Evolutionary conservation across 2,797 vertebrate species (phyloP), one percentile per base, ranked within the genome.

Genomic region (Sebastes melanostomus): DNA sequence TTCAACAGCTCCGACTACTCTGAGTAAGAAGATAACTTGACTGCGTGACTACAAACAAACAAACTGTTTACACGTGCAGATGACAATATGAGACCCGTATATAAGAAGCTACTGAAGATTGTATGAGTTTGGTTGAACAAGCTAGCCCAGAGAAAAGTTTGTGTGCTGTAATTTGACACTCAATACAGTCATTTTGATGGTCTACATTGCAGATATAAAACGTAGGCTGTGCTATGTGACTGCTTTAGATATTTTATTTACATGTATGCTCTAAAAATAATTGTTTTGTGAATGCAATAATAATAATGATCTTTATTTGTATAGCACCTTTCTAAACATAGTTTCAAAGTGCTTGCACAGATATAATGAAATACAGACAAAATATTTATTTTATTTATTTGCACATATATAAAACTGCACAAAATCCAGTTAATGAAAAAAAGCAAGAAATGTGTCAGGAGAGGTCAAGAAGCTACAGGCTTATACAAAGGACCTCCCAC

Each of bases 11-110:
- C 92, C 86, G 92, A 92, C 77, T 79, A 27, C 85, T 92, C 93
- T 0, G 92, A 96, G 96, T 96, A 95, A 96, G 95, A 89, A 18
- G 27, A 29, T 34, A 6, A 12, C 18, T 46, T 60, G 0, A 29
- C 22, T 65, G 3, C 1, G 13, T n/a, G 22, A 16, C 5, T 22
- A 22, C 6, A 72, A 32, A 56, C 22, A 18, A 72, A 50, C 22
- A 38, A 29, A 66, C n/a, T 6, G 16, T 74, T 24, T 42, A 2
- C 7, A 27, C 22, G 3, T 13, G 12, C 2, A 66, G 3, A 12
- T 13, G n/a, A 9, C 25, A 27, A 13, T 0, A 27, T 0, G 0
- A 10, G 14, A n/a, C 14, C 42, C 42, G 16, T 18, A 46, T 46
- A 46, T 46, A 46, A 46, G 42, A 22, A 32, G 46, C 24, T 60